Evolutionary conservation across 1,140 invertebrate species (phyloP).

Genomic region (Eurosta solidaginis): DNA sequence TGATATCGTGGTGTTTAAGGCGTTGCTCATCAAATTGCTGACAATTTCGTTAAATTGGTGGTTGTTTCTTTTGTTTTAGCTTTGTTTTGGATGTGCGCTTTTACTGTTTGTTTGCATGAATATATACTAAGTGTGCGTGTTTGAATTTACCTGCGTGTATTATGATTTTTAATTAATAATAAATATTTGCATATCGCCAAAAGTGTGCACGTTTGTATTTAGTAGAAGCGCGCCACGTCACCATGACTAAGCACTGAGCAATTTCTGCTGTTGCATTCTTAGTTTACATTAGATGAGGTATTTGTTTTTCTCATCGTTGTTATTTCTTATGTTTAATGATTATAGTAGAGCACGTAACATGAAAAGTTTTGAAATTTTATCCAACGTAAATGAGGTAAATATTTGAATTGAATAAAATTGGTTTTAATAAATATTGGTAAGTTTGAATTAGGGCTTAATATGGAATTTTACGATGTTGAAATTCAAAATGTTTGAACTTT

Average conservation of each 20-base stretch:
- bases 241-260: not conserved
- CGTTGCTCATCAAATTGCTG: constrained; percentile 20
- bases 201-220: not conserved
- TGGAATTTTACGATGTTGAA: too few species aligned
- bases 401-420: not conserved
- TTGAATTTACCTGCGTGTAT: constrained; percentile 20
- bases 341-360: too few species aligned
- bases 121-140: not conserved
- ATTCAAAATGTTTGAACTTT: too few species aligned
- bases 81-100: not conserved
- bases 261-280: not conserved
- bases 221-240: too few species aligned
- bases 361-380: not conserved
- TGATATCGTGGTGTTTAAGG: not conserved
- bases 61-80: not conserved
- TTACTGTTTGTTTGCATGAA: too few species aligned
- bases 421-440: not conserved
- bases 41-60: constrained; percentile 15
- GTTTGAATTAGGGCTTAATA: not conserved
- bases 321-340: not conserved
- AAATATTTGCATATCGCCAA: constrained; percentile 20
- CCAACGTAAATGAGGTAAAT: not conserved
- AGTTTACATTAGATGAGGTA: not conserved
- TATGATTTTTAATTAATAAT: constrained; percentile 28
- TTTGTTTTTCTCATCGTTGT: not conserved